phyloP scores from a whole-genome alignment of 2,113 vertebrate genomes.

The Thryonomys swinderianus region DNA sequence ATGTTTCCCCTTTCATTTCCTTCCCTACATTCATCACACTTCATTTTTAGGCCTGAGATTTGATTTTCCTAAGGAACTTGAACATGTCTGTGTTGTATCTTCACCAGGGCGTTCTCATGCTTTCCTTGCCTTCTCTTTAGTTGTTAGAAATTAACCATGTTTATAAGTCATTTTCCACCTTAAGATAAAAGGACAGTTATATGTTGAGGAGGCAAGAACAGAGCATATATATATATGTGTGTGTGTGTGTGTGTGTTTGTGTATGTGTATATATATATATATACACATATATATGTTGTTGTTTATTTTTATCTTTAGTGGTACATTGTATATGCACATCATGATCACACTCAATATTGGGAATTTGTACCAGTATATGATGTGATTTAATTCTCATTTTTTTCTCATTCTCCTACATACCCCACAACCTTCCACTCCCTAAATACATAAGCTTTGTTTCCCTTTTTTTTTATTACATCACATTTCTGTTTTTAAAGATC shows the following conservation, averaged over 20 bases:
- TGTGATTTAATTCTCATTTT: too few species aligned
- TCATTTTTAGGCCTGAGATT: background rate
- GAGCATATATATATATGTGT: background rate
- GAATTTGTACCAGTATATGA: too few species aligned
- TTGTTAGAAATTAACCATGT: background rate
- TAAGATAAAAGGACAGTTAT: slow-evolving; percentile 6
- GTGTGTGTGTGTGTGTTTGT: too few species aligned
- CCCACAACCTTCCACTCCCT: too few species aligned
- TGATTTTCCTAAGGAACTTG: background rate
- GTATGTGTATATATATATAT: too few species aligned
- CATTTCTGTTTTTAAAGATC: background rate
- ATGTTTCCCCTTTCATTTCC: background rate
- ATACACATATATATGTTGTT: too few species aligned
- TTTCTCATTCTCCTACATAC: too few species aligned
- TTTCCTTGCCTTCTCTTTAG: background rate
- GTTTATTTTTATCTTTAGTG: too few species aligned
- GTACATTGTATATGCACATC: too few species aligned
- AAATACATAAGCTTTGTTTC: too few species aligned
- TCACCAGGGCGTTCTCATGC: background rate
- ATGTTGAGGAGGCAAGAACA: background rate
- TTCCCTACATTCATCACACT: background rate
- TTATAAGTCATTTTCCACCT: background rate
- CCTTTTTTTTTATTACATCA: too few species aligned
- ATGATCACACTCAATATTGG: too few species aligned
- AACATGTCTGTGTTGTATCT: background rate